Base-by-base conservation (phyloP, 2,888 invertebrate species). In the Tromatobia lineatoria region DNA sequence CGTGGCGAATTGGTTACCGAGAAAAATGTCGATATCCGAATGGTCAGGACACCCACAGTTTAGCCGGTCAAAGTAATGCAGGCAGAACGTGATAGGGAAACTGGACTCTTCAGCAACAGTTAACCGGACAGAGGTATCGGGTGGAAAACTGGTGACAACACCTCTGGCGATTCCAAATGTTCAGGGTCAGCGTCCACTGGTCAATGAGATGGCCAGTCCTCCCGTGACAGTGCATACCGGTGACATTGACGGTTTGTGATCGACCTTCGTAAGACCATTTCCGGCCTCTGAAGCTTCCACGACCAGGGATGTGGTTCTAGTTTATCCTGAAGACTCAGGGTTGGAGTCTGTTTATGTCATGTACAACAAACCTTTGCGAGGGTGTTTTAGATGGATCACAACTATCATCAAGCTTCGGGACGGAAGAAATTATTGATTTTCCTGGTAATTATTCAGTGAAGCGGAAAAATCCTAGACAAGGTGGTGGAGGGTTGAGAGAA, bases 321-420 rank as follows among this genome's bases (percentile, higher is more conserved):
- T 57, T 10, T 57, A 57, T 57, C 57, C 57, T 0, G 57, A 57
- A 13, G 15, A 57, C 23, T 57, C 57, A 10, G 57, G 57, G 2
- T 13, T 57, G 57, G 57, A 57, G 23, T 29, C 57, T 3, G 57
- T 57, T 0, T 57, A 57, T 25, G 29, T 57, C 3, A 57, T 57
- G 57, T 57, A 57, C 57, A 59, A 34, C 20, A 59, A 59, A 34
- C 59, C 59, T 6, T 34, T n/a, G 59, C 34, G 34, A 59, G 15
- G 59, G 59, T 6, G 34, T 34, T 34, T n/a, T n/a, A 15, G 34
- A 29, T 1, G 2, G 59, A 34, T 15, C 59, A 59, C 15, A 8
- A 59, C 7, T 59, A 59, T 34, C 59, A 59, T 59, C 59, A n/a
- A 7, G 59, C 59, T n/a, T 34, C 29, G 34, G 8, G 10, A 59